A percentile compares a stretch with the other conserved stretches of the same genome.
phyloP scores from a whole-genome alignment of 2,888 invertebrate genomes.

The Drosophila paramelanica region DNA sequence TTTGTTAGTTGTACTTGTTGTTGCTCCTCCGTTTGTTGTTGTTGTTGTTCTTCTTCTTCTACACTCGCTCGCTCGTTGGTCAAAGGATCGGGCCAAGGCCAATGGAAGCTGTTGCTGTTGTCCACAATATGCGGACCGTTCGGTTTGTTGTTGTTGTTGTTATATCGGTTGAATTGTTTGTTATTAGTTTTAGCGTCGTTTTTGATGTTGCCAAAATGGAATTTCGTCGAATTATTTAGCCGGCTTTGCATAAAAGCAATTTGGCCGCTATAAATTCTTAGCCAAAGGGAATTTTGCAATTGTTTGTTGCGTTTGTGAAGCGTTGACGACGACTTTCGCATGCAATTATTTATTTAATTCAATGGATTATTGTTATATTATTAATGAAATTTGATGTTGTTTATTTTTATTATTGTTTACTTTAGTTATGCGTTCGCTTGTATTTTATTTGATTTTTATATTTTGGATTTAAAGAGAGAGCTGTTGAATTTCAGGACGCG shows the following conservation, averaged over 20 bases:
- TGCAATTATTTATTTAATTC: slow-evolving; percentile 37
- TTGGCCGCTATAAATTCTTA: slow-evolving; percentile 62
- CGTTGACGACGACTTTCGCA: slow-evolving; percentile 47
- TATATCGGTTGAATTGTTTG: slow-evolving; percentile 8
- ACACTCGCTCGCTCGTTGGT: slow-evolving; percentile 15
- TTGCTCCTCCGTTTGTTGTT: background rate
- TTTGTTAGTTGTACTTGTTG: slow-evolving; percentile 62
- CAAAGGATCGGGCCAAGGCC: slow-evolving; percentile 45
- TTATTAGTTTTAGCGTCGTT: slow-evolving; percentile 34
- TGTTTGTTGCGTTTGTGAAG: slow-evolving; percentile 81
- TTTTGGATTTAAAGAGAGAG: slow-evolving; percentile 25
- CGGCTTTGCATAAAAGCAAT: slow-evolving; percentile 67
- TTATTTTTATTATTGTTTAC: slow-evolving; percentile 7
- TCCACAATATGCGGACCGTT: slow-evolving; percentile 22
- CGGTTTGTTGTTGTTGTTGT: slow-evolving; percentile 7
- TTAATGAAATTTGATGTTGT: slow-evolving; percentile 6
- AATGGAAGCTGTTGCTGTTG: slow-evolving; percentile 34
- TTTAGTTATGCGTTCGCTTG: background rate
- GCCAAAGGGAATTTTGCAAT: slow-evolving; percentile 85
- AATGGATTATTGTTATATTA: slow-evolving; percentile 10
- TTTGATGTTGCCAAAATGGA: slow-evolving; percentile 72
- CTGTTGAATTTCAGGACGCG: slow-evolving; percentile 60
- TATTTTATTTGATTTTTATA: slow-evolving; percentile 22
- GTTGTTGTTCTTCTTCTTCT: slow-evolving; percentile 14
- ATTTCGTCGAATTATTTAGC: slow-evolving; percentile 72